Evolutionary conservation across 2,797 vertebrate genomes (phyloP).

Genomic region (Sebastes minor): DNA sequence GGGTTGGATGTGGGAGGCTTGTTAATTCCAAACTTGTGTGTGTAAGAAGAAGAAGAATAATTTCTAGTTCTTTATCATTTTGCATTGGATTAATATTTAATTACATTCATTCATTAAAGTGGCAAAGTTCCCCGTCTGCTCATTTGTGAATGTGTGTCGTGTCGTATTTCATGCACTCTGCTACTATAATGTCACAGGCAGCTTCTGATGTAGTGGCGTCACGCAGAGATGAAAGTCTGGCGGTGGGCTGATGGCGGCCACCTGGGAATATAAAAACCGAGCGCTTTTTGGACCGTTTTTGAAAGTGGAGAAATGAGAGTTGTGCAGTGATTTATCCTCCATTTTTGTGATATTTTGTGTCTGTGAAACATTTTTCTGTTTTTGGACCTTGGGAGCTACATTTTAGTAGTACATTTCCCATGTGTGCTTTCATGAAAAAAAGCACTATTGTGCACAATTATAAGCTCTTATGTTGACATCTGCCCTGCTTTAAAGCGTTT

Average conservation of each 20-base stretch:
- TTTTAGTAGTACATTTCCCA: background rate
- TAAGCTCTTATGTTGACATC: background rate
- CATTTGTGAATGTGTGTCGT: background rate
- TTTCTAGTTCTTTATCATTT: slow-evolving; percentile 46
- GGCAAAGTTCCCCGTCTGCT: slow-evolving; percentile 27
- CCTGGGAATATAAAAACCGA: slow-evolving; percentile 18
- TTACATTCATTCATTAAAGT: slow-evolving; percentile 65
- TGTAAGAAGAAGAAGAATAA: background rate
- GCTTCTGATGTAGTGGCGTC: slow-evolving; percentile 44
- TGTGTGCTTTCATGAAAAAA: background rate
- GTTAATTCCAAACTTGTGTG: slow-evolving; percentile 20
- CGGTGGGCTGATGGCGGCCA: slow-evolving; percentile 17
- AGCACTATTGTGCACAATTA: background rate
- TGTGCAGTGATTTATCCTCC: background rate
- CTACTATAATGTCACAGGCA: slow-evolving; percentile 27
- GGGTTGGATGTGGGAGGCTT: slow-evolving; percentile 33
- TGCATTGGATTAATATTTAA: slow-evolving; percentile 63
- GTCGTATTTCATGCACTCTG: slow-evolving; percentile 11
- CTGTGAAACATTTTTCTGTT: background rate
- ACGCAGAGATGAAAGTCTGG: slow-evolving; percentile 49
- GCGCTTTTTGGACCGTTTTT: background rate
- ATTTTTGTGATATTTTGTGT: background rate
- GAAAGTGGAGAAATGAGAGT: background rate
- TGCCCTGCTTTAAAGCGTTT: background rate
- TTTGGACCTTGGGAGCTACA: background rate